Conservation (phyloP, 1,140 invertebrate genomes). For the Ostrea edulis region DNA sequence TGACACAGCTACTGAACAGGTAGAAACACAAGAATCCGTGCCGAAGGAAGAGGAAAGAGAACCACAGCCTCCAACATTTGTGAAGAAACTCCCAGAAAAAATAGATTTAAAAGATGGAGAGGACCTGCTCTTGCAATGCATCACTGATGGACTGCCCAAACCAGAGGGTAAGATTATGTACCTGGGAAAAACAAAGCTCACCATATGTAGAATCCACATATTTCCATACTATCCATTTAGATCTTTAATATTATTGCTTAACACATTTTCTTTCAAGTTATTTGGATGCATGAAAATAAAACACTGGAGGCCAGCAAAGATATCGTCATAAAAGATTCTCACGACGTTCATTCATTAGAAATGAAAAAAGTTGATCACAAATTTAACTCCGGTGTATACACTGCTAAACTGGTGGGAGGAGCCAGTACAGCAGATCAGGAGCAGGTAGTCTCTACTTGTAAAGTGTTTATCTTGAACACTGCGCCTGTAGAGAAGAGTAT, state of each 20-base stretch:
- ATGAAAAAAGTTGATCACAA: background rate
- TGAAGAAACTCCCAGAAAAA: slow-evolving; percentile 44
- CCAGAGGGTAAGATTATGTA: slow-evolving; percentile 44
- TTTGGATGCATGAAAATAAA: slow-evolving; percentile 18
- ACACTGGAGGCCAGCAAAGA: background rate
- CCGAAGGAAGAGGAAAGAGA: slow-evolving; percentile 29
- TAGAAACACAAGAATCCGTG: background rate
- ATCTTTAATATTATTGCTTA: background rate
- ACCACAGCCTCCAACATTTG: slow-evolving; percentile 49
- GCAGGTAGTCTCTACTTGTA: slow-evolving; percentile 18
- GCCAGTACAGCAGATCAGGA: background rate
- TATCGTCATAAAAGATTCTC: slow-evolving; percentile 18
- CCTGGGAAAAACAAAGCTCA: background rate
- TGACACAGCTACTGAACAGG: background rate
- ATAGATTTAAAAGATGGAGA: slow-evolving; percentile 52
- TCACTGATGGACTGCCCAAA: slow-evolving; percentile 51
- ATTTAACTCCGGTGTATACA: slow-evolving; percentile 21
- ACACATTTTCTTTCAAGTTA: slow-evolving; percentile 23
- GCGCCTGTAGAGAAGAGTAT: background rate
- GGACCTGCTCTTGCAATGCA: slow-evolving; percentile 44
- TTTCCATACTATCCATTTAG: background rate
- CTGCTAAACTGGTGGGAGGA: slow-evolving; percentile 1
- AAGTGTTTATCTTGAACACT: slow-evolving; percentile 12
- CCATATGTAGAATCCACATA: background rate
- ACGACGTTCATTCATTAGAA: background rate